Evolutionary conservation across 2,113 vertebrate genomes (phyloP), one percentile per base, ranked within the genome.

Genomic region (Zingel zingel): DNA sequence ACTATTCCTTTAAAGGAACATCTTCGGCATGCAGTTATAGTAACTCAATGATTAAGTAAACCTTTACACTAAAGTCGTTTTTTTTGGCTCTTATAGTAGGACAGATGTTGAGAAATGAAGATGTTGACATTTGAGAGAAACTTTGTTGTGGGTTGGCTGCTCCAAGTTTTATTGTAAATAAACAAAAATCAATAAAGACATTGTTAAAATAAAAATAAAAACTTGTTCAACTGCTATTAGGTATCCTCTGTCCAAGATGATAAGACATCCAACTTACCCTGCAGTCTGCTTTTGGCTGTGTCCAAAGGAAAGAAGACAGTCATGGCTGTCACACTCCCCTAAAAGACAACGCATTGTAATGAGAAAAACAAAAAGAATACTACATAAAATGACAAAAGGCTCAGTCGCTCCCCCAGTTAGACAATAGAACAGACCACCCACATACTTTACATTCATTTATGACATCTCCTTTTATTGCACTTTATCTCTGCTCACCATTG

Each of bases 261-360:
- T 70, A 83, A 74, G 45, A 74, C 12, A 67, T 27, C 6, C 15
- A 18, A 65, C 94, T 94, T 88, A 96, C 96, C 95, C 91, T 96
- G 96, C 39, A 96, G 89, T 84, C 96, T 90, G 86, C 95, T 94
- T 80, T 96, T 96, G n/a, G 95, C 96, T 12, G 96, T 96, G 71
- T 96, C 96, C 93, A 96, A 21, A 66, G 96, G 96, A 43, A 95
- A 96, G 86, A 96, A 96, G 63, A 95, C 93, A 3, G 79, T 94
- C 95, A 96, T 96, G 0, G 96, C 96, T 8, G 94, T 95, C 85
- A 91, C 92, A 62, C 96, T 96, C 5, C 96, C 96, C 96, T 96
- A 4, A 14, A 82, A 77, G 4, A 82, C 59, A 83, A 71, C 0
- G 18, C 50, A 73, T 10, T 19, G 14, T 6, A 12, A 50, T 19